Percentiles rank a stretch among this genome's conserved stretches.
phyloP scores from a whole-genome alignment of 2,797 vertebrate genomes.

The Poecilia velifera region DNA sequence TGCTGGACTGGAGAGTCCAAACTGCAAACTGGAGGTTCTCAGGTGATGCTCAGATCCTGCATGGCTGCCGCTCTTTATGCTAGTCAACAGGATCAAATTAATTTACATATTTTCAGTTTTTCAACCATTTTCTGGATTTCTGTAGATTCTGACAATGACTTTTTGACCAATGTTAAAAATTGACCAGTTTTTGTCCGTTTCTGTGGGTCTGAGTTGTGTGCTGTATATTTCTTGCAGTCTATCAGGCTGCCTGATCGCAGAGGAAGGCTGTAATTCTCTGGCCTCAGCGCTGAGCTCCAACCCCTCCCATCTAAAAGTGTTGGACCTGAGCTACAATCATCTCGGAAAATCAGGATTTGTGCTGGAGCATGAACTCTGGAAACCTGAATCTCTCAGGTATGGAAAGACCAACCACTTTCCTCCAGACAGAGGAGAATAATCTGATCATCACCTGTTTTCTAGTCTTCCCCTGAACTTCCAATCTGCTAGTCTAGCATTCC shows the following conservation, averaged over 20 bases:
- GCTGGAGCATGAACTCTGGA: neutral
- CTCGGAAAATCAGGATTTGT: neutral
- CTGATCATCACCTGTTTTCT: neutral
- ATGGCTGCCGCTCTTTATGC: neutral
- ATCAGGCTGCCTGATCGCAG: neutral
- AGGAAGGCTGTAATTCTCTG: no score
- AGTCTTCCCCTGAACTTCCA: neutral
- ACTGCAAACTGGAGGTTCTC: neutral
- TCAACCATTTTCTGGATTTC: neutral
- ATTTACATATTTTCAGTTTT: no score
- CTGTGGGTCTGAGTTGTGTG: neutral
- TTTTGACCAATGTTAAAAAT: neutral
- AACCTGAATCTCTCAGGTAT: neutral
- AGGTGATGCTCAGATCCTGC: neutral
- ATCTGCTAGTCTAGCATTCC: neutral
- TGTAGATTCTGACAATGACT: neutral
- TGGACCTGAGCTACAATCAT: no score
- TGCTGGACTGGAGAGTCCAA: neutral
- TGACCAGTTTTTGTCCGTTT: no score
- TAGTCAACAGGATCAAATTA: neutral
- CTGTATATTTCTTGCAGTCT: neutral
- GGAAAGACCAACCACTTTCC: neutral
- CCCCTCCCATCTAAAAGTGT: no score
- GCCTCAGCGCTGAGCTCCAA: no score
- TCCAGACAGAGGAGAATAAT: neutral